These are phyloP conservation scores for Geococcyx californianus DNA, from an alignment of 2,113 vertebrate species.

Conservation along the genomic window DNA sequence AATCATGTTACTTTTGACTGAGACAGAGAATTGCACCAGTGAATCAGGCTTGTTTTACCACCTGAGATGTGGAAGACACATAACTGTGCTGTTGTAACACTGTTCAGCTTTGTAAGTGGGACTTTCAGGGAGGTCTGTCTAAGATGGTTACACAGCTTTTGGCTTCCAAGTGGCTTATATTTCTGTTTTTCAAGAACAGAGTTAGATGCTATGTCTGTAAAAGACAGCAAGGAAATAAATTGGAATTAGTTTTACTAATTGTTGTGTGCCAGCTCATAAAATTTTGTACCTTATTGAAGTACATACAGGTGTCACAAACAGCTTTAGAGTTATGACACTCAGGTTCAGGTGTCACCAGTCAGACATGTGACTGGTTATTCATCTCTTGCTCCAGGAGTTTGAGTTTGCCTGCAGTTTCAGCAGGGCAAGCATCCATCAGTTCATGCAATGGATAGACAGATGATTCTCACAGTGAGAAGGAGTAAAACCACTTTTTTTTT, in stretches of 20 bases:
- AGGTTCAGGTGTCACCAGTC: not conserved
- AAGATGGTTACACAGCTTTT: not conserved
- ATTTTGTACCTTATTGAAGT: not conserved
- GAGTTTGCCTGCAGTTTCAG: not conserved
- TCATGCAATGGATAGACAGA: accelerated
- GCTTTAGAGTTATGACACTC: not conserved
- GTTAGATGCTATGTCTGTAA: no score
- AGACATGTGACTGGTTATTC: not conserved
- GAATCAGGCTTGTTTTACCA: no score
- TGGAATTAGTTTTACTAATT: not conserved
- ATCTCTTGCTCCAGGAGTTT: not conserved
- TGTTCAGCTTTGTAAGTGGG: not conserved
- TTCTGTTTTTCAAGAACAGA: no score
- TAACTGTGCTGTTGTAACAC: not conserved
- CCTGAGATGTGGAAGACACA: not conserved
- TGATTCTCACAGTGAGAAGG: not conserved
- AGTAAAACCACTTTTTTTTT: not conserved
- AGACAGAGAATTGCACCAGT: not conserved
- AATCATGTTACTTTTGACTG: not conserved
- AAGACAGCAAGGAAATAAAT: not conserved
- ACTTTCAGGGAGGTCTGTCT: not conserved
- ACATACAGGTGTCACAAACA: not conserved
- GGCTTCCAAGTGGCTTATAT: not conserved
- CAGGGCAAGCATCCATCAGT: not conserved
- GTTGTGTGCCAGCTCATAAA: not conserved